Conservation (phyloP, 2,113 vertebrate genomes). For the Chaetodon auriga region DNA sequence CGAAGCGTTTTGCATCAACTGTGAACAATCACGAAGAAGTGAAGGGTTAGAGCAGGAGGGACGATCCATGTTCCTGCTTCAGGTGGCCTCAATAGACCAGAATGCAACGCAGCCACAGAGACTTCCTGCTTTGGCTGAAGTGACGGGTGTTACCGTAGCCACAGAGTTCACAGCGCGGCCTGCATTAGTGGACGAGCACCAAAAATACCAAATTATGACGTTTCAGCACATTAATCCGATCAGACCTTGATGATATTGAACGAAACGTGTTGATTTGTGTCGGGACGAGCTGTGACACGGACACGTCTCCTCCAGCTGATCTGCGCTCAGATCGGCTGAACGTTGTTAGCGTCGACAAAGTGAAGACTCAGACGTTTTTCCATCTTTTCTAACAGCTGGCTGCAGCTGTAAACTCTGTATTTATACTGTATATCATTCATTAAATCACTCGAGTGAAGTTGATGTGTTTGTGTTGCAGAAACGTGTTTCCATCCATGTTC, state of each 20-base stretch:
- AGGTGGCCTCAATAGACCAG: constrained; percentile 38
- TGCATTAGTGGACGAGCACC: too few relatives aligned
- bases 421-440: constrained; percentile 48
- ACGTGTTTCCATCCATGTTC: constrained; percentile 31
- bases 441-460: constrained; percentile 37
- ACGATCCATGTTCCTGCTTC: background rate
- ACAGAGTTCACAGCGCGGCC: too few relatives aligned
- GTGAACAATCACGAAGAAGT: constrained; percentile 10
- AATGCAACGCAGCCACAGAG: constrained; percentile 20
- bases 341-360: too few relatives aligned
- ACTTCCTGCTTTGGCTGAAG: background rate
- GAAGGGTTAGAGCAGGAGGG: too few relatives aligned
- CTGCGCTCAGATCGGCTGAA: too few relatives aligned
- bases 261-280: background rate
- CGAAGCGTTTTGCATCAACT: constrained; percentile 17
- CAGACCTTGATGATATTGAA: background rate
- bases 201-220: background rate
- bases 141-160: background rate
- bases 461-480: constrained; percentile 27
- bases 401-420: constrained; percentile 10
- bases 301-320: too few relatives aligned
- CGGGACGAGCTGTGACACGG: too few relatives aligned
- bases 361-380: background rate
- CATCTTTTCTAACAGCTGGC: background rate
- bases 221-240: background rate